Percentiles rank a stretch among this genome's conserved stretches.
Evolutionary conservation across 1,140 invertebrate species (phyloP).

Genomic region (Aphaenogaster floridana): DNA sequence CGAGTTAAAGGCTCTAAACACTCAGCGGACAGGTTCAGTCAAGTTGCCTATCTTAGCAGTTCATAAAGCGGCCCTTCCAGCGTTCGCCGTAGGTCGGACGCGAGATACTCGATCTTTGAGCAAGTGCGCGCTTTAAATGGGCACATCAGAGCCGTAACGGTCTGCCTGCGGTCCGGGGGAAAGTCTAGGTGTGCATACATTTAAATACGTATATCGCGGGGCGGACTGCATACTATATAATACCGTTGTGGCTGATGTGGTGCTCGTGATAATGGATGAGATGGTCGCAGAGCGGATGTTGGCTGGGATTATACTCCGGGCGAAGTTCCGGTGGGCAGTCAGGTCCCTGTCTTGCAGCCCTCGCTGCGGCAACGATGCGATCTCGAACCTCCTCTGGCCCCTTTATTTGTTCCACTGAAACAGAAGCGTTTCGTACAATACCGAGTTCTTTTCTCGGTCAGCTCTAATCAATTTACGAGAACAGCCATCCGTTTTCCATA

Average conservation of each 20-base stretch:
- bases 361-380: conserved; percentile 90
- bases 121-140: conserved; percentile 50
- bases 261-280: conserved; percentile 87
- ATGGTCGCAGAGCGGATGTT: conserved; percentile 84
- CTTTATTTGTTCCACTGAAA: conserved; percentile 93
- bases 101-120: conserved; percentile 41
- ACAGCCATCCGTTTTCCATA: background rate
- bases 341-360: conserved; percentile 88
- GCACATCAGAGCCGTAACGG: conserved; percentile 49
- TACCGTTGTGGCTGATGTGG: conserved; percentile 85
- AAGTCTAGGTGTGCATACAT: conserved; percentile 39
- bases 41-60: conserved; percentile 4
- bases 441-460: background rate
- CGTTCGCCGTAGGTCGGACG: background rate
- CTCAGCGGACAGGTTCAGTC: background rate
- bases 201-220: conserved; percentile 31
- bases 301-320: conserved; percentile 85
- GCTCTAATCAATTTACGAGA: background rate
- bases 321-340: conserved; percentile 88
- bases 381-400: conserved; percentile 90
- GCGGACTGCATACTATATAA: conserved; percentile 62
- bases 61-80: conserved; percentile 26
- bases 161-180: conserved; percentile 30
- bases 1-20: conserved; percentile 14
- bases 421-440: conserved; percentile 37